Conservation (phyloP, 2,888 invertebrate genomes). For the Tachina grossa region DNA sequence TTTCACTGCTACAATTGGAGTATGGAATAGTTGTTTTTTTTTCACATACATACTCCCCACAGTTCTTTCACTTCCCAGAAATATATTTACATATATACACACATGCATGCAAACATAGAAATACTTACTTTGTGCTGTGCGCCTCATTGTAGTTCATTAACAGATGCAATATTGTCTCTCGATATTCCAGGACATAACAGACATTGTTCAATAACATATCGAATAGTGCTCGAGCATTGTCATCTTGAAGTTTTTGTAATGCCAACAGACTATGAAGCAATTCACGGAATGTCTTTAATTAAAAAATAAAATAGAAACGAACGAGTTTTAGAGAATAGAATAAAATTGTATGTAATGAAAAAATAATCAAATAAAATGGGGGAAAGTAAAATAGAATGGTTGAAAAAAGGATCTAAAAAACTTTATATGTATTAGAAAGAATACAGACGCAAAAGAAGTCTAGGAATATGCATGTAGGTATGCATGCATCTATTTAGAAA, state of each 20-base stretch:
- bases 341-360: constrained; percentile 37
- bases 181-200: constrained; percentile 96
- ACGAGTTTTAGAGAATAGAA: constrained; percentile 41
- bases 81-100: constrained; percentile 9
- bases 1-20: not conserved
- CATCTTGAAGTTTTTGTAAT: constrained; percentile 91
- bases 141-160: constrained; percentile 92
- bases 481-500: not conserved
- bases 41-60: constrained; percentile 35
- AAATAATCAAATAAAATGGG: constrained; percentile 47
- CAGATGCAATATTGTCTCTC: constrained; percentile 93
- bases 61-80: not conserved
- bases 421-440: not conserved
- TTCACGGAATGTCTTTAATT: constrained; percentile 89
- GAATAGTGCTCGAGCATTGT: constrained; percentile 89
- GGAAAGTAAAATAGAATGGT: constrained; percentile 12
- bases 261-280: constrained; percentile 91
- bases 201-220: constrained; percentile 94
- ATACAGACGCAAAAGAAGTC: constrained; percentile 1
- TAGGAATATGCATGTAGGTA: not conserved
- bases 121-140: constrained; percentile 91
- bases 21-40: constrained; percentile 4
- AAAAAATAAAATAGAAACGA: constrained; percentile 64
- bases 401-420: not conserved
- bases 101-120: constrained; percentile 50